Percentiles rank a stretch among this genome's conserved stretches.
Evolutionary conservation across 2,888 invertebrate species (phyloP).

Genomic region (Beris morrisii): DNA sequence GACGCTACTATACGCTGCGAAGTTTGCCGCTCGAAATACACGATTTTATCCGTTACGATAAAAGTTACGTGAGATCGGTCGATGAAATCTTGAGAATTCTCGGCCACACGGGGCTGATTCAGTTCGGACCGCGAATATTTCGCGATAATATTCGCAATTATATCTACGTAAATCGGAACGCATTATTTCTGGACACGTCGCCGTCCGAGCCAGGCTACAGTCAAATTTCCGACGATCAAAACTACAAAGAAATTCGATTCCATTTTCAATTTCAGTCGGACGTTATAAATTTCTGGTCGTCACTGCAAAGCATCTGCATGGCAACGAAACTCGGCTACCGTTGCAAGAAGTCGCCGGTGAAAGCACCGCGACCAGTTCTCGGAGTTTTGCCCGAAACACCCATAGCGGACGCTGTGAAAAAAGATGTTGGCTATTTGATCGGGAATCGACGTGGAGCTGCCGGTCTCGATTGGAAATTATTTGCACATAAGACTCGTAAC

Average conservation of each 20-base stretch:
- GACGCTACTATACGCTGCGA: constrained; percentile 65
- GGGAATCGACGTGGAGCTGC: constrained; percentile 73
- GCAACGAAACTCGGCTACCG: constrained; percentile 62
- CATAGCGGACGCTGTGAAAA: constrained; percentile 48
- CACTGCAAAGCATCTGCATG: constrained; percentile 68
- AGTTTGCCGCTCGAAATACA: constrained; percentile 58
- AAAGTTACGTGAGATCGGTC: constrained; percentile 45
- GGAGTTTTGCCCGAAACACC: constrained; percentile 34
- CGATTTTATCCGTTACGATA: constrained; percentile 44
- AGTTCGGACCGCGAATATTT: constrained; percentile 62
- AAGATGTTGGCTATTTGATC: constrained; percentile 65
- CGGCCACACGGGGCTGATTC: constrained; percentile 68
- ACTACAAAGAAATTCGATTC: constrained; percentile 62
- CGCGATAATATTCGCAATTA: constrained; percentile 48
- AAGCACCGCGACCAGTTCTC: neutral
- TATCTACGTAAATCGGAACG: constrained; percentile 67
- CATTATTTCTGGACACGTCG: constrained; percentile 67
- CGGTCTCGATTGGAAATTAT: constrained; percentile 72
- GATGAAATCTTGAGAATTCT: constrained; percentile 62
- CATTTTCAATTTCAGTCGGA: constrained; percentile 59
- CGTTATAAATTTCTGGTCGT: constrained; percentile 69
- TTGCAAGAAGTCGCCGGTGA: constrained; percentile 1
- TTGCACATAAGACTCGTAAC: constrained; percentile 65
- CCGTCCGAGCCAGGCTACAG: constrained; percentile 65
- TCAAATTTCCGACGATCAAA: constrained; percentile 59